Base-by-base conservation (phyloP, 2,797 vertebrate genomes). In the Pygocentrus nattereri region DNA sequence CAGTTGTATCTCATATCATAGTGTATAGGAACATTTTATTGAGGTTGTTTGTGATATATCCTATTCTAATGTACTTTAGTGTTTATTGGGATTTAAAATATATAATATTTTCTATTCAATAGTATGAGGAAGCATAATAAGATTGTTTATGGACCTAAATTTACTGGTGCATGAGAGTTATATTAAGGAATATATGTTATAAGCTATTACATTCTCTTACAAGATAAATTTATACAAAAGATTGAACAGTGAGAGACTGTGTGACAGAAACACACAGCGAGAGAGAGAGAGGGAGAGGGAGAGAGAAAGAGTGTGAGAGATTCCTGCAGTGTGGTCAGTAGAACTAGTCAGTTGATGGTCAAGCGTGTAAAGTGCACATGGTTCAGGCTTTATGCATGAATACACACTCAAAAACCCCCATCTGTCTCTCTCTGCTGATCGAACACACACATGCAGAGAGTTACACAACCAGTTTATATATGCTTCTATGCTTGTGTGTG, bases 351-450 rank as follows among this genome's bases (percentile, higher is more conserved):
- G 56, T 59, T 25, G 56, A 59, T 59, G 56, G 56, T 59, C 56
- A 59, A 59, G 56, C 56, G 23, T 59, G n/a, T 59, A 23, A 59
- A 59, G 56, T 59, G 56, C 56, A 25, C 56, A 59, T 25, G 56
- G 56, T 59, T 59, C n/a, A 23, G 56, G 18, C 56, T 59, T 59
- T 34, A 23, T 31, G 79, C 77, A 50, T 25, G 47, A 64, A 71
- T 64, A 34, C 44, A 50, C 41, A 77, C 61, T 15, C 50, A 52
- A 21, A 52, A 56, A 59, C 23, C 59, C 23, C 56, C 56, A 59
- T 59, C 56, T 59, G 56, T 59, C 23, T 25, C n/a, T 56, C 52
- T 59, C 6, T 59, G 56, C 56, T 23, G 56, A 59, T 59, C 27
- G 58, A 73, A 68, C 11, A 34, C 64, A 68, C 64, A 68, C 64